Evolutionary conservation across 2,888 invertebrate species (phyloP), one percentile per base, ranked within the genome.

Genomic region (Hipparchia semele): DNA sequence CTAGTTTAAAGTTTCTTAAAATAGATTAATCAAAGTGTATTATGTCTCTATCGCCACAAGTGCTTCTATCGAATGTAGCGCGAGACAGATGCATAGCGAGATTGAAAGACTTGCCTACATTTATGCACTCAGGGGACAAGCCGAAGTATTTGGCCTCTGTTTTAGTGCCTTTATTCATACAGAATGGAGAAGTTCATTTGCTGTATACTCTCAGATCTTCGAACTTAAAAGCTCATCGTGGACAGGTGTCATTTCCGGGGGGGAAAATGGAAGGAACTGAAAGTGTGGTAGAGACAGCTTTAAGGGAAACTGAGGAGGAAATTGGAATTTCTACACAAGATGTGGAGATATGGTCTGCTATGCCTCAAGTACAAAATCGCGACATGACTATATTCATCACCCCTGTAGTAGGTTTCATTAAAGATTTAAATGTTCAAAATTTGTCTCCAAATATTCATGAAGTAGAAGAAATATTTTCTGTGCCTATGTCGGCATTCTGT

Each of bases 291-390:
- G 95, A 96, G 10, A 97, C 98, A 9, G 98, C 98, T 0, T 81
- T 98, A 0, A 93, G 99, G 69, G 99, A 99, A 93, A 97, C 98
- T 0, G 95, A 97, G 84, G 99, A 99, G 89, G 99, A 99, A 88
- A 94, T 98, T 6, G 97, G 97, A 0, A 92, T 99, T 45, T 84
- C 94, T 0, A 87, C 90, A 5, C 84, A 94, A 0, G 87, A 92
- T 10, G 90, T 98, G 0, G 95, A 96, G 51, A 86, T 98, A 45
- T 98, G 97, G 97, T 95, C 96, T 1, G 77, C 82, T 76, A 89
- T 91, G 90, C 77, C 85, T 2, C 76, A 78, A 66, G 77, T 91
- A 0, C 85, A 83, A 70, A 89, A 90, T 12, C 80, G 89, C 1
- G 88, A 92, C 72, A 80, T 80, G 66, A 89, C 94, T 65, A 90